A percentile compares a stretch with the other conserved stretches of the same genome.
Evolutionary conservation across 2,797 vertebrate species (phyloP).

Genomic region (Allobates femoralis): DNA sequence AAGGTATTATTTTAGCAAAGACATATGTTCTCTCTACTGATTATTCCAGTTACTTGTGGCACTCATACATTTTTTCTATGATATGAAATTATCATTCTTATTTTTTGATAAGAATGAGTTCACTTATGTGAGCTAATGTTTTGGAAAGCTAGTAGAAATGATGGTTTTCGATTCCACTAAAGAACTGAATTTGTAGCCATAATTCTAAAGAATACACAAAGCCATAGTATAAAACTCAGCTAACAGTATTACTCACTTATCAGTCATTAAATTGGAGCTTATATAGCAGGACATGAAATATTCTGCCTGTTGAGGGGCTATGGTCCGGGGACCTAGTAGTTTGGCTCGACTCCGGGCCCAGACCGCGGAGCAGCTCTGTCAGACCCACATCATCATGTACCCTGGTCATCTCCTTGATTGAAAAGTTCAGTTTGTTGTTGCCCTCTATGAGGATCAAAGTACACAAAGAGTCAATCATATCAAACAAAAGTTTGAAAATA

Average conservation of each 20-base stretch:
- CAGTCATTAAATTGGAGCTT: not conserved
- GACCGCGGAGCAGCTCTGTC: too few species aligned
- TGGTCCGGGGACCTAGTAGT: not conserved
- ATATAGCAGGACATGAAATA: not conserved
- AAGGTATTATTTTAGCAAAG: not conserved
- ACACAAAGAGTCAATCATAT: too few species aligned
- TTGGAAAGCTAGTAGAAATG: not conserved
- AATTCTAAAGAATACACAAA: not conserved
- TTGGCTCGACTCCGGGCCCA: too few species aligned
- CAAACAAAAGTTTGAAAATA: too few species aligned
- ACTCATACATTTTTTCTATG: not conserved
- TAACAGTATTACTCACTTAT: not conserved
- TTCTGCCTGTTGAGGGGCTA: not conserved
- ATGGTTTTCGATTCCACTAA: not conserved
- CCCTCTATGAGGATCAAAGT: too few species aligned
- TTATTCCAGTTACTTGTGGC: not conserved
- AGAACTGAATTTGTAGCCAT: not conserved
- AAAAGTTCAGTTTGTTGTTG: too few species aligned
- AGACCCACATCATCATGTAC: too few species aligned
- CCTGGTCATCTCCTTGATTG: too few species aligned
- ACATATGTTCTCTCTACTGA: not conserved
- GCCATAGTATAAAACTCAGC: not conserved
- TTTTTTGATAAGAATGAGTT: not conserved
- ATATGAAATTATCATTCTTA: conserved; percentile 1
- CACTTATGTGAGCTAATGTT: not conserved